These are phyloP conservation scores for Parauchenoglanis ngamensis DNA, from an alignment of 2,797 vertebrate genomes.

Conservation along the genomic window DNA sequence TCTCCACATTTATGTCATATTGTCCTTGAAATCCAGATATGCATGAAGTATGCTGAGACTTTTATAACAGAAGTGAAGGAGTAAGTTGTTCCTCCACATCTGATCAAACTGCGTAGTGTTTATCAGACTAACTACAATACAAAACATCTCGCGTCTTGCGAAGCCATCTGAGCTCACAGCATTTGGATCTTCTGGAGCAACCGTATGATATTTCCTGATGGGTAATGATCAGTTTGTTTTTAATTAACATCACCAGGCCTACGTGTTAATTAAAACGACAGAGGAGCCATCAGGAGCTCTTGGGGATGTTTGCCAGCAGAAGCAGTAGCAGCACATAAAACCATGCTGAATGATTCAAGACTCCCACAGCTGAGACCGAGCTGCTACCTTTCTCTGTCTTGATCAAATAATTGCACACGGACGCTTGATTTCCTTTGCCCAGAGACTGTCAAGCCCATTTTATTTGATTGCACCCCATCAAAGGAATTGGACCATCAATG, in stretches of 20 bases:
- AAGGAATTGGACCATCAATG: slow-evolving; percentile 31
- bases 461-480: slow-evolving; percentile 49
- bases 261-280: slow-evolving; percentile 76
- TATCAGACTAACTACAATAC: neutral
- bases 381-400: slow-evolving; percentile 43
- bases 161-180: neutral
- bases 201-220: slow-evolving; percentile 56
- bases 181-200: slow-evolving; percentile 15
- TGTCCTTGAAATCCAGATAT: slow-evolving; percentile 2
- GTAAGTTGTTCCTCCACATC: neutral
- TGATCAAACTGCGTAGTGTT: no score
- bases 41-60: neutral
- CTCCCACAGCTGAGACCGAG: slow-evolving; percentile 36
- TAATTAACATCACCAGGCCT: slow-evolving; percentile 75
- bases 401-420: slow-evolving; percentile 52
- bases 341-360: slow-evolving; percentile 36
- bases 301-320: slow-evolving; percentile 59
- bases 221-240: slow-evolving; percentile 69
- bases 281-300: slow-evolving; percentile 66
- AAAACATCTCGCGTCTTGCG: neutral
- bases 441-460: slow-evolving; percentile 28
- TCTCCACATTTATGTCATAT: neutral
- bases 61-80: neutral
- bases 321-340: slow-evolving; percentile 47
- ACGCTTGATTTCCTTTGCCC: slow-evolving; percentile 47